These are phyloP conservation scores for Prinia subflava DNA, from an alignment of 2,113 vertebrate species.

Conservation along the genomic window DNA sequence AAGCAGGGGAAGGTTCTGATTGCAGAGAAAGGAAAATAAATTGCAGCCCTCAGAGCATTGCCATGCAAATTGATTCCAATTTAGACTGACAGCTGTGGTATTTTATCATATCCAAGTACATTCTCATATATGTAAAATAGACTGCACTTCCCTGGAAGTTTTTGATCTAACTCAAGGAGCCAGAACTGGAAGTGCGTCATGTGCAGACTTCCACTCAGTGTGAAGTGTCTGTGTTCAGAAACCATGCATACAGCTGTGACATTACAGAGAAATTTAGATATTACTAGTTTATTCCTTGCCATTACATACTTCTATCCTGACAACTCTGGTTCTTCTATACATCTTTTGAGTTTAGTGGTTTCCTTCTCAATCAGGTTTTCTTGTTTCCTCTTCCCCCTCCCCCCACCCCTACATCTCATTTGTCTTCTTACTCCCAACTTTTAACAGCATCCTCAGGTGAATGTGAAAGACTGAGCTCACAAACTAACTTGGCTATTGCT, in stretches of 20 bases:
- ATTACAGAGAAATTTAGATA: not conserved
- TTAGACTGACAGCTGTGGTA: not conserved
- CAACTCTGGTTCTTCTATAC: not conserved
- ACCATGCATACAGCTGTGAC: not conserved
- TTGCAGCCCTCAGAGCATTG: not conserved
- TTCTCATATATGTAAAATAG: not conserved
- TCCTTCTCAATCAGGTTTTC: not conserved
- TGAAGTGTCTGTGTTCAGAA: not conserved
- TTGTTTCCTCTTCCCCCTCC: not conserved
- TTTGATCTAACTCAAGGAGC: not conserved
- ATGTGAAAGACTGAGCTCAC: not conserved
- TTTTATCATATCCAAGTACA: slow-evolving; percentile 10
- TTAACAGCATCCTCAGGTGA: not conserved
- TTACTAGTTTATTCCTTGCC: not conserved
- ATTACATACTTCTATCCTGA: not conserved
- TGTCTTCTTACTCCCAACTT: not conserved
- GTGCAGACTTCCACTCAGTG: not conserved
- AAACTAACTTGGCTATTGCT: not conserved
- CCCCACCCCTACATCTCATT: not conserved
- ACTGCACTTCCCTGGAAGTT: not conserved
- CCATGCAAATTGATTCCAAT: slow-evolving; percentile 13
- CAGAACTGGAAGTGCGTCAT: not conserved
- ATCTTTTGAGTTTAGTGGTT: not conserved
- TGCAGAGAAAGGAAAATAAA: slow-evolving; percentile 4
- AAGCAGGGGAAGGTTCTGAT: not conserved